Base-by-base conservation (phyloP, 1,140 invertebrate species). In the Acromyrmex charruanus region DNA sequence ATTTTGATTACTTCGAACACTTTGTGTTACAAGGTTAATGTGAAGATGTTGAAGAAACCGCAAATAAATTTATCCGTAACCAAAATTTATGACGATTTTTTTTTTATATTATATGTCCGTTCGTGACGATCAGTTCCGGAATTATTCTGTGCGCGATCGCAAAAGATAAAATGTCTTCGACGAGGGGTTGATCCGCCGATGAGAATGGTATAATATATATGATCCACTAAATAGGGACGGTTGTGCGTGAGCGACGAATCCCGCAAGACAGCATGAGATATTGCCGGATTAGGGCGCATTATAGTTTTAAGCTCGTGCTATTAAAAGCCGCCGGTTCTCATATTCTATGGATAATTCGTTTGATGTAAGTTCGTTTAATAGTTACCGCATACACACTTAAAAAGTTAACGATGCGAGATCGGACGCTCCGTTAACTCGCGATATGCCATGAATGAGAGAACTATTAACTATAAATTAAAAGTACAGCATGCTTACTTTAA, bases 221-320 rank as follows among this genome's bases (percentile, higher is more conserved):
- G 92, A 94, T 94, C 89, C 86, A 88, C 91, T 93, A 93, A 95
- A 94, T 93, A 93, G 93, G 92, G 92, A 91, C 85, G 91, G 81
- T 85, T 91, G 92, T 91, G 91, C 89, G 90, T 92, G 92, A 94
- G 87, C 91, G 93, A 94, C 89, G 94, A 94, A 93, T 93, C 92
- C 92, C 88, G 85, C 90, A 93, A 92, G 92, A 93, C 91, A 92
- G 92, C 88, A 93, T 94, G 93, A 94, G 91, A 94, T 94, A 94
- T 94, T 93, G 92, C 91, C 79, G 92, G 91, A 94, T 94, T 93
- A 94, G 93, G 92, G 89, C 66, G 90, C 86, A 93, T 94, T 94
- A 94, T 93, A 93, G 93, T 94, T 94, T 94, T 94, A 94, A 94
- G 92, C 91, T 90, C 77, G 79, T 91, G 77, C 75, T 87, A 82